phyloP scores from a whole-genome alignment of 2,888 invertebrate species.

The Ephialtes manifestator region DNA sequence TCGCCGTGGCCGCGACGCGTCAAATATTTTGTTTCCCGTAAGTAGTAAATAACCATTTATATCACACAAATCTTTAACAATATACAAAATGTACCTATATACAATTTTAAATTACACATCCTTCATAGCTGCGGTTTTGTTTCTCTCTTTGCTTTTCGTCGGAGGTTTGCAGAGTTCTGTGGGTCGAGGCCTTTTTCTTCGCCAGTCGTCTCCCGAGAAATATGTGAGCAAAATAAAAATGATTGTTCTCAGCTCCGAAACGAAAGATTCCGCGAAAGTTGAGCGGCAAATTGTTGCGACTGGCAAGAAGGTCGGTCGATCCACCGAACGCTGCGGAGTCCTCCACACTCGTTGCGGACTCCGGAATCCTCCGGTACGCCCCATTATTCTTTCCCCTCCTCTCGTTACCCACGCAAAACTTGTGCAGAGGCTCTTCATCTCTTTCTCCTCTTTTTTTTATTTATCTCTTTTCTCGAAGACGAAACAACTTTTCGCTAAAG shows the following conservation, averaged over 20 bases:
- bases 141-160: constrained; percentile 42
- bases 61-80: constrained; percentile 86
- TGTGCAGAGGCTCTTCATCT: constrained; percentile 22
- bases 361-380: constrained; percentile 27
- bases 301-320: constrained; percentile 24
- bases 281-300: constrained; percentile 30
- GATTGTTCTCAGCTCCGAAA: neutral
- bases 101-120: constrained; percentile 86
- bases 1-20: constrained; percentile 37
- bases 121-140: constrained; percentile 69
- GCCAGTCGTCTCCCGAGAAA: constrained; percentile 5
- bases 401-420: constrained; percentile 33
- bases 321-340: constrained; percentile 19
- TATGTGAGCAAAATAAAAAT: constrained; percentile 28
- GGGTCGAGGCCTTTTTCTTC: neutral
- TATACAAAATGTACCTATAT: constrained; percentile 86
- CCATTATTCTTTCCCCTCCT: constrained; percentile 42
- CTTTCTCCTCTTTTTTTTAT: constrained; percentile 25
- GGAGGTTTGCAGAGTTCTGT: constrained; percentile 12
- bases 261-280: constrained; percentile 2
- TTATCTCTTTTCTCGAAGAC: constrained; percentile 62
- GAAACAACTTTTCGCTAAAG: constrained; percentile 75
- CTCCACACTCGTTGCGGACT: constrained; percentile 50
- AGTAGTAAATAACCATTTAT: constrained; percentile 85
- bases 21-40: constrained; percentile 66